Percentiles rank a stretch among this genome's conserved stretches.
Evolutionary conservation across 2,113 vertebrate species (phyloP).

Genomic region (Gymnorhina tibicen): DNA sequence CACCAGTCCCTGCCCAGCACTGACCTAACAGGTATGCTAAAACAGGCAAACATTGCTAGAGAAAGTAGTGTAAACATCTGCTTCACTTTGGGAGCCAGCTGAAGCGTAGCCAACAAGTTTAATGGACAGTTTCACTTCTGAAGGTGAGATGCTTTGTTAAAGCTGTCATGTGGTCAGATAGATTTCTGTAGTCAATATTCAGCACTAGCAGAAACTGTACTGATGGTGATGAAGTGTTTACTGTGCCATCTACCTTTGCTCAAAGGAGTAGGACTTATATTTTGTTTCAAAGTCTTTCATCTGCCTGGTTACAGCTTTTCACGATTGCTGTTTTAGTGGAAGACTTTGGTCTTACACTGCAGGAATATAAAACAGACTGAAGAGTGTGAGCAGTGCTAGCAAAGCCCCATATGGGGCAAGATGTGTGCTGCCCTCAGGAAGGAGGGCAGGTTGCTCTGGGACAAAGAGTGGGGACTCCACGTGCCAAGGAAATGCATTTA

Average conservation of each 20-base stretch:
- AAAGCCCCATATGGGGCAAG: neutral
- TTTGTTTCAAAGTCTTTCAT: neutral
- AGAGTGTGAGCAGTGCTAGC: neutral
- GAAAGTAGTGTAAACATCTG: neutral
- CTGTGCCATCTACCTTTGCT: neutral
- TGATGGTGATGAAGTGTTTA: neutral
- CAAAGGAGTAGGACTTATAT: neutral
- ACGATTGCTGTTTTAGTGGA: neutral
- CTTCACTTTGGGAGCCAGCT: neutral
- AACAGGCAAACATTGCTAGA: neutral
- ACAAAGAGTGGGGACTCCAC: neutral
- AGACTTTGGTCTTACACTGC: neutral
- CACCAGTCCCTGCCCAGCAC: fast-evolving
- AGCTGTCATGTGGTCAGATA: neutral
- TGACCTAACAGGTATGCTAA: neutral
- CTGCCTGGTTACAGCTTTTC: neutral
- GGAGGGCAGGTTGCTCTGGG: neutral
- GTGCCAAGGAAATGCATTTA: neutral
- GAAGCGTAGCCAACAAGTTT: neutral
- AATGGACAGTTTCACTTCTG: neutral
- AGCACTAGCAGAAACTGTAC: neutral
- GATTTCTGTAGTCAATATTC: neutral
- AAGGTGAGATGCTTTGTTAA: neutral
- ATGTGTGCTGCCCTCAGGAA: neutral
- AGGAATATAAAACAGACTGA: neutral